Percentiles rank a stretch among this genome's conserved stretches.
phyloP scores from a whole-genome alignment of 2,113 vertebrate genomes.

The Muntiacus reevesi region DNA sequence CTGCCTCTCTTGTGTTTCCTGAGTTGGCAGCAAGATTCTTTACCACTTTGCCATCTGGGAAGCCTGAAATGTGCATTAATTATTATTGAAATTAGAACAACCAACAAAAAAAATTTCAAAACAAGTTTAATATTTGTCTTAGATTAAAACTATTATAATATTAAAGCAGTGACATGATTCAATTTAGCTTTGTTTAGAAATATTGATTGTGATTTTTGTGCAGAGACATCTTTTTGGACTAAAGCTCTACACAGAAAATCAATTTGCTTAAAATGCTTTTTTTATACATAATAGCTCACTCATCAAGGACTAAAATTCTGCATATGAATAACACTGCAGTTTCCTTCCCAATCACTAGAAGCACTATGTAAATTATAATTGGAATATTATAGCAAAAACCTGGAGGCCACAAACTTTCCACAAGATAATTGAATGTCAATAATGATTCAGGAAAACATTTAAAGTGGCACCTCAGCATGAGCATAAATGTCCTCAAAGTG shows the following conservation, averaged over 20 bases:
- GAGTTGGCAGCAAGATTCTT: neutral
- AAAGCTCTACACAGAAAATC: slow-evolving; percentile 71
- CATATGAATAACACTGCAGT: slow-evolving; percentile 44
- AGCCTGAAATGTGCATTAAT: slow-evolving; percentile 44
- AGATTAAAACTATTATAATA: slow-evolving; percentile 75
- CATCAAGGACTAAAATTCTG: slow-evolving; percentile 45
- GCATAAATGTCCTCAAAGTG: neutral
- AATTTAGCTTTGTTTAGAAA: slow-evolving; percentile 76
- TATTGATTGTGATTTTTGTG: slow-evolving; percentile 76
- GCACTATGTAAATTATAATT: slow-evolving; percentile 53
- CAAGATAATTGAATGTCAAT: slow-evolving; percentile 48
- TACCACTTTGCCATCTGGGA: neutral
- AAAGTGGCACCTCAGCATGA: slow-evolving; percentile 22
- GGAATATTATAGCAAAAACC: slow-evolving; percentile 52
- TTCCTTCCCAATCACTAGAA: slow-evolving; percentile 21
- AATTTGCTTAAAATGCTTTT: slow-evolving; percentile 73
- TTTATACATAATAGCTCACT: slow-evolving; percentile 65
- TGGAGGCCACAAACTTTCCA: slow-evolving; percentile 42
- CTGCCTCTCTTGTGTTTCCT: neutral
- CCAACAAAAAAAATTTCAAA: slow-evolving; percentile 68
- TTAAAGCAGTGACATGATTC: slow-evolving; percentile 64
- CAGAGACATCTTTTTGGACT: slow-evolving; percentile 71
- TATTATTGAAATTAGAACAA: slow-evolving; percentile 63
- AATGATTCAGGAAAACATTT: slow-evolving; percentile 46
- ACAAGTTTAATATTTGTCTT: slow-evolving; percentile 74